These are phyloP conservation scores for Drosophila kanekoi DNA, from an alignment of 2,888 invertebrate species.

Conservation along the genomic window DNA sequence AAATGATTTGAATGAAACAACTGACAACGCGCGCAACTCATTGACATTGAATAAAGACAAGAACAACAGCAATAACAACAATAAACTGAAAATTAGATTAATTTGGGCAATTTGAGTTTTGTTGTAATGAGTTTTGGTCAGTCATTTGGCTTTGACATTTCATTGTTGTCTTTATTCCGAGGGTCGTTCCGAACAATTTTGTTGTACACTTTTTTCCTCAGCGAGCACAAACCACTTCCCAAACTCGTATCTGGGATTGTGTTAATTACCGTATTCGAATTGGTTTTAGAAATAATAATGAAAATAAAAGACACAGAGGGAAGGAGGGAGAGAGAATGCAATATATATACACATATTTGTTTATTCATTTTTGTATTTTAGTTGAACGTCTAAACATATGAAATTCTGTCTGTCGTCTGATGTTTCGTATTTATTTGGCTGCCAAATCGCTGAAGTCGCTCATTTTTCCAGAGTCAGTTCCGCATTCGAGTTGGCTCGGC, in stretches of 20 bases:
- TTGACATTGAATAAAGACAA: slow-evolving; percentile 68
- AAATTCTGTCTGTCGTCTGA: slow-evolving; percentile 48
- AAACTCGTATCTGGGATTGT: slow-evolving; percentile 10
- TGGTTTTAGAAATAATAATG: slow-evolving; percentile 6
- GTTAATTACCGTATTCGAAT: slow-evolving; percentile 35
- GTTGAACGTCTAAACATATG: slow-evolving; percentile 44
- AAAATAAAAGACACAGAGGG: neutral
- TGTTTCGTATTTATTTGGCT: slow-evolving; percentile 74
- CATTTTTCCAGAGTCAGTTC: slow-evolving; percentile 74
- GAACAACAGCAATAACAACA: slow-evolving; percentile 44
- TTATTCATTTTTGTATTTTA: slow-evolving; percentile 42
- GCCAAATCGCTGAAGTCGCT: slow-evolving; percentile 71
- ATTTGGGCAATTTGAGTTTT: slow-evolving; percentile 82
- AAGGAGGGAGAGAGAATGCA: neutral
- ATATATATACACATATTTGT: slow-evolving; percentile 25
- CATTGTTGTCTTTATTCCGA: slow-evolving; percentile 70
- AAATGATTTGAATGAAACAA: slow-evolving; percentile 57
- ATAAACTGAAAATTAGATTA: slow-evolving; percentile 75
- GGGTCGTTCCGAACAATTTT: slow-evolving; percentile 46
- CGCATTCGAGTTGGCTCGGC: slow-evolving; percentile 60
- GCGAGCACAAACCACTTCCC: slow-evolving; percentile 15
- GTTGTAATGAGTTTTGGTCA: slow-evolving; percentile 80
- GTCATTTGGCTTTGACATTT: slow-evolving; percentile 78
- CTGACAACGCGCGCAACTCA: slow-evolving; percentile 66
- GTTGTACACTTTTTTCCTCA: slow-evolving; percentile 16